Percentiles rank a stretch among this genome's conserved stretches.
phyloP scores from a whole-genome alignment of 2,888 invertebrate genomes.

The Thecocarcelia acutangulata region DNA sequence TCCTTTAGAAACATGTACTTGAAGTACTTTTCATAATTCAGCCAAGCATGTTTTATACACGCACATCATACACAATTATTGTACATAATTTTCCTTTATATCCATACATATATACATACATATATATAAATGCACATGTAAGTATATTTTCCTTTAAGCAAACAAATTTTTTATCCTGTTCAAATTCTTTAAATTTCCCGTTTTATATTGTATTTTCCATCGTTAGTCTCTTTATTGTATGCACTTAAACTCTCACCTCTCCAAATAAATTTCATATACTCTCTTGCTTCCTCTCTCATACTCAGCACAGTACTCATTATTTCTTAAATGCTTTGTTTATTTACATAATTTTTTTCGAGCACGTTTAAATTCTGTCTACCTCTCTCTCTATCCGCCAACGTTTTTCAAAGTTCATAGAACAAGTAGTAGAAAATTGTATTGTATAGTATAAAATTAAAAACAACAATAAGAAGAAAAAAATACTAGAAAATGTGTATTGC shows the following conservation, averaged over 20 bases:
- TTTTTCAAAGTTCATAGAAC: slow-evolving; percentile 43
- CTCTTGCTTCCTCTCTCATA: slow-evolving; percentile 1
- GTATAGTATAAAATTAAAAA: slow-evolving; percentile 1
- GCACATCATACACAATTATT: not conserved
- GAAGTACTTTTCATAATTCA: slow-evolving; percentile 20
- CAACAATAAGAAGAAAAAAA: slow-evolving; percentile 4
- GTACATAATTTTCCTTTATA: too few species aligned
- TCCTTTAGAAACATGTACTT: not conserved
- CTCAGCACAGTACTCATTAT: slow-evolving; percentile 5
- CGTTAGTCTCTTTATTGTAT: slow-evolving; percentile 7
- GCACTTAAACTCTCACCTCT: not conserved
- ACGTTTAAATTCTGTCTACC: slow-evolving; percentile 23
- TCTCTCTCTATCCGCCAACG: not conserved
- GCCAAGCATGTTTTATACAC: not conserved
- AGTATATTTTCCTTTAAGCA: slow-evolving; percentile 12
- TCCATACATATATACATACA: too few species aligned
- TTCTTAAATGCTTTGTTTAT: slow-evolving; percentile 43
- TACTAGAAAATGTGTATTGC: too few species aligned
- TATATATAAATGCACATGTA: not conserved
- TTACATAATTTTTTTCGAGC: slow-evolving; percentile 59
- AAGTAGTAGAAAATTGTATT: slow-evolving; percentile 38
- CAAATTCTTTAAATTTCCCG: slow-evolving; percentile 31
- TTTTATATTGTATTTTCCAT: not conserved
- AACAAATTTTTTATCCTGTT: slow-evolving; percentile 35
- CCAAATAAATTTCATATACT: not conserved